Evolutionary conservation across 2,113 vertebrate genomes (phyloP).

Genomic region (Syngnathus floridae): DNA sequence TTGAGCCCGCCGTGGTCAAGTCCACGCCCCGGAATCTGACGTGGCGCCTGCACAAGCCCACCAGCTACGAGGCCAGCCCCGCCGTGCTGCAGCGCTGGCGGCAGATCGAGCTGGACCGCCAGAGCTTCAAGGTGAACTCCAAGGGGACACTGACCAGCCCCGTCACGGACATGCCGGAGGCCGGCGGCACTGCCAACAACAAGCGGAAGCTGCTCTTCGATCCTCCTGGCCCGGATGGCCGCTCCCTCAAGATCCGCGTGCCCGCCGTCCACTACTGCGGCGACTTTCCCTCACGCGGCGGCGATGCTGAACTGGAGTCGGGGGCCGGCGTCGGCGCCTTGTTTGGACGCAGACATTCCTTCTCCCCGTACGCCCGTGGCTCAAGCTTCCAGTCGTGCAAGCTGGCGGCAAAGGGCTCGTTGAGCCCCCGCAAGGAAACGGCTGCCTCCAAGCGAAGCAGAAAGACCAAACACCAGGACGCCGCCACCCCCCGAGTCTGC

Average conservation of each 20-base stretch:
- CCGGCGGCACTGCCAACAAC: conserved; percentile 22
- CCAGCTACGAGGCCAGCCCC: conserved; percentile 86
- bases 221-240: conserved; percentile 23
- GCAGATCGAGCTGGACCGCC: conserved; percentile 89
- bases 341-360: conserved; percentile 33
- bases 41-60: conserved; percentile 80
- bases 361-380: conserved; percentile 34
- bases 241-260: conserved; percentile 36
- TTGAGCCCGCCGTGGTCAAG: conserved; percentile 87
- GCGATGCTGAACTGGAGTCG: conserved; percentile 11
- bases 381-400: conserved; percentile 34
- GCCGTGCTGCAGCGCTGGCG: conserved; percentile 89
- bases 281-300: conserved; percentile 5
- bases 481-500: conserved; percentile 49
- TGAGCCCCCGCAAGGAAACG: conserved; percentile 42
- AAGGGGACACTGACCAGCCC: conserved; percentile 84
- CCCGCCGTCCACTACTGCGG: conserved; percentile 36
- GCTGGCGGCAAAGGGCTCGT: conserved; percentile 36
- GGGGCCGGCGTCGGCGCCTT: neutral
- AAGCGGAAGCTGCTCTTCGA: conserved; percentile 66
- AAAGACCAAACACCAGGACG: conserved; percentile 83
- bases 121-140: conserved; percentile 78
- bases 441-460: conserved; percentile 72
- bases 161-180: conserved; percentile 33
- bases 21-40: conserved; percentile 90